Conservation (phyloP, 2,888 invertebrate species). For the Unio delphinus region DNA sequence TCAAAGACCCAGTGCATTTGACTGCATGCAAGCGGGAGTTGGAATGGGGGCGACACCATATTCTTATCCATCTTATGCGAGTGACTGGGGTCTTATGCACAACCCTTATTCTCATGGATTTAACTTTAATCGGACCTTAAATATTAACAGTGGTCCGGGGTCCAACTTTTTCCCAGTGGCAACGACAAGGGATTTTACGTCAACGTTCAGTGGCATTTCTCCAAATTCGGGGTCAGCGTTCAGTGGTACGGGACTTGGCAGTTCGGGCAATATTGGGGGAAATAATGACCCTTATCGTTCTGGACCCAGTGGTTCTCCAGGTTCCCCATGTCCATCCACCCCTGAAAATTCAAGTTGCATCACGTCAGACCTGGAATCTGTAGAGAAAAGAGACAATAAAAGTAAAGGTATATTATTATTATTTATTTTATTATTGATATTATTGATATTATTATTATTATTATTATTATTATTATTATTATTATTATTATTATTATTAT, state of each 20-base stretch:
- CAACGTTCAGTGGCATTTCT: constrained; percentile 24
- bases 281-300: constrained; percentile 26
- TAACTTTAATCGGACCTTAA: constrained; percentile 33
- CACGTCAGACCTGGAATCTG: constrained; percentile 24
- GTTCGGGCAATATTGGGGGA: constrained; percentile 18
- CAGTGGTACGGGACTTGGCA: constrained; percentile 18
- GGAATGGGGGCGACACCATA: constrained; percentile 41
- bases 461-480: no score
- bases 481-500: no score
- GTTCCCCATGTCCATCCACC: constrained; percentile 26
- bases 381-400: constrained; percentile 31
- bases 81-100: constrained; percentile 43
- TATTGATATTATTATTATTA: no score
- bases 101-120: constrained; percentile 40
- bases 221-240: constrained; percentile 22
- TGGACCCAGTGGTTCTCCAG: constrained; percentile 31
- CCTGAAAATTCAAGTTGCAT: constrained; percentile 26
- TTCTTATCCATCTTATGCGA: constrained; percentile 37
- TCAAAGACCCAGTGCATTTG: constrained; percentile 51
- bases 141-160: constrained; percentile 29
- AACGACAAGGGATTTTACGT: constrained; percentile 28
- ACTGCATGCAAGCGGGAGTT: constrained; percentile 53
- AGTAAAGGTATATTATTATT: constrained; percentile 18
- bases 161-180: constrained; percentile 8
- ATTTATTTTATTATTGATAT: no score